Conservation (phyloP, 2,797 vertebrate genomes). For the Pseudomugil tenellus region DNA sequence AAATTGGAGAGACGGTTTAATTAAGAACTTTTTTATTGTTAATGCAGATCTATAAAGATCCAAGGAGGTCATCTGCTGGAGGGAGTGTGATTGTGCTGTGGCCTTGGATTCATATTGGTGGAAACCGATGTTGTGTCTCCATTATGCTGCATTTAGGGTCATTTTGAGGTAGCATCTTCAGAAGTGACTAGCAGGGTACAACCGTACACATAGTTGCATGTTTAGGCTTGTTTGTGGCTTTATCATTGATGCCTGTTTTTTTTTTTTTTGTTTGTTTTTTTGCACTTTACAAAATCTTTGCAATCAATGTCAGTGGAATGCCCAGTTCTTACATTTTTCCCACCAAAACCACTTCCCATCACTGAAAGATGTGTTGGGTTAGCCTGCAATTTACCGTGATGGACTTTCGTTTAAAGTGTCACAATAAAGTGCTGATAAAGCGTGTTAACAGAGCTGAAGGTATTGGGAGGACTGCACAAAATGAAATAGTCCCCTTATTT, state of each 20-base stretch:
- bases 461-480: too few species aligned
- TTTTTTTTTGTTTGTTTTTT: conserved; percentile 26
- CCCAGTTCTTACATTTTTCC: background rate
- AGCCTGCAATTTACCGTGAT: background rate
- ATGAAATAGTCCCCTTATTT: background rate
- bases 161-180: conserved; percentile 12
- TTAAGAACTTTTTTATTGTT: conserved; percentile 35
- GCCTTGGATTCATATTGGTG: conserved; percentile 52
- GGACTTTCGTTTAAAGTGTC: background rate
- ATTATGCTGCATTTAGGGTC: conserved; percentile 16
- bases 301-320: background rate
- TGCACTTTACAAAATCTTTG: background rate
- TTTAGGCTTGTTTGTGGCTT: background rate
- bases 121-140: conserved; percentile 15
- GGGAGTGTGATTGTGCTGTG: conserved; percentile 22
- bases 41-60: conserved; percentile 17
- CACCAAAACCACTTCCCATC: background rate
- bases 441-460: too few species aligned
- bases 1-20: conserved; percentile 32
- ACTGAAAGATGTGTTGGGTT: background rate
- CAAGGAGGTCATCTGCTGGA: conserved; percentile 31
- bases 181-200: conserved; percentile 7
- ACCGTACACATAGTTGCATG: background rate
- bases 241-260: background rate
- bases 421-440: too few species aligned